phyloP scores from a whole-genome alignment of 2,888 invertebrate species.

The Diloba caeruleocephala region DNA sequence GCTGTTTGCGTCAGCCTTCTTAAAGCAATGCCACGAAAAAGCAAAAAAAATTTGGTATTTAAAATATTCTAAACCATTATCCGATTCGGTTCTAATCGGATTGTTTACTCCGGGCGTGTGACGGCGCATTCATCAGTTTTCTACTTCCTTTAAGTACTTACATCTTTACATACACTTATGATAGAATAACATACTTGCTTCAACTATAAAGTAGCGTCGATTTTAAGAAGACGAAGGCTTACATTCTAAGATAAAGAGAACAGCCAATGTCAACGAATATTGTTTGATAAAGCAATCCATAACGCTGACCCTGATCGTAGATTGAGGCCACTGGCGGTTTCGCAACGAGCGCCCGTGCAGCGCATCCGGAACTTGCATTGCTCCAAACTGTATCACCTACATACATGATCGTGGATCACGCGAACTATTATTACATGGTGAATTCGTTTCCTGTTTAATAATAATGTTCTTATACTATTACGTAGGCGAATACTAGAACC shows the following conservation, averaged over 20 bases:
- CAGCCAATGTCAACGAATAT: constrained; percentile 49
- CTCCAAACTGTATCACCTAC: constrained; percentile 54
- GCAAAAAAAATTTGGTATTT: not conserved
- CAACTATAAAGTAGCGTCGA: not conserved
- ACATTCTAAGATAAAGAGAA: constrained; percentile 15
- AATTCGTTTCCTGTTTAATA: constrained; percentile 42
- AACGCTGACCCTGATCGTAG: constrained; percentile 57
- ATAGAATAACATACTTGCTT: not conserved
- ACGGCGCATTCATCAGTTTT: too few relatives aligned
- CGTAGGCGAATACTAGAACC: constrained; percentile 8
- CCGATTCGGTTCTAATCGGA: constrained; percentile 1
- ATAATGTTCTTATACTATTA: constrained; percentile 22
- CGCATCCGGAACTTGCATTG: constrained; percentile 55
- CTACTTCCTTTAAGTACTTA: not conserved
- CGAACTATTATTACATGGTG: constrained; percentile 41
- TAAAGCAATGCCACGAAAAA: not conserved
- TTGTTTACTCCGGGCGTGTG: too few relatives aligned
- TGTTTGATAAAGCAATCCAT: constrained; percentile 48
- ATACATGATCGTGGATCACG: constrained; percentile 47
- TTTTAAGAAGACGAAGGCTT: constrained; percentile 10
- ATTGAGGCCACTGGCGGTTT: constrained; percentile 53
- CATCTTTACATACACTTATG: too few relatives aligned
- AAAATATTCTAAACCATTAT: not conserved
- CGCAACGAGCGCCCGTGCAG: constrained; percentile 46
- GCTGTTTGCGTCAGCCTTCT: constrained; percentile 4